phyloP scores from a whole-genome alignment of 2,888 invertebrate species.

The Melanostoma scalare region DNA sequence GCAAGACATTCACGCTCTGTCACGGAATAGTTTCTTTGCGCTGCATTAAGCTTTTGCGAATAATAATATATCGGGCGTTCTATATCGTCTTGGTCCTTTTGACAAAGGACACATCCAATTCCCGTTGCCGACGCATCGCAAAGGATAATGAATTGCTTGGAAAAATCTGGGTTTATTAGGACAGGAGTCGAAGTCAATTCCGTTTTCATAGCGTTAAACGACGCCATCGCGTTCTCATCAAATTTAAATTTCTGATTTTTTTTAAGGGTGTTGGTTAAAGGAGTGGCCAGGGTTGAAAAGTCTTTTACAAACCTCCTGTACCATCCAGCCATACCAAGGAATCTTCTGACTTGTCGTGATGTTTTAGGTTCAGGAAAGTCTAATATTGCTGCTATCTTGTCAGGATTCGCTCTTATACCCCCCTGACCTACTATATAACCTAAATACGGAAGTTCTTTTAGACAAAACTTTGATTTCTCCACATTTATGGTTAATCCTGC shows the following conservation, averaged over 20 bases:
- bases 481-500: constrained; percentile 41
- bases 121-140: constrained; percentile 50
- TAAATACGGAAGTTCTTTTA: constrained; percentile 1
- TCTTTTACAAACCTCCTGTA: constrained; percentile 22
- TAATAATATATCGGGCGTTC: constrained; percentile 32
- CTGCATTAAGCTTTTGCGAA: background rate
- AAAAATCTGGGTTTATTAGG: constrained; percentile 42
- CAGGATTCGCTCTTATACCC: constrained; percentile 10
- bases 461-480: too few relatives aligned
- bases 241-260: too few relatives aligned
- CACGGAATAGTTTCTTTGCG: background rate
- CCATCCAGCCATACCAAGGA: constrained; percentile 71
- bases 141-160: background rate
- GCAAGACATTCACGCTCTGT: background rate
- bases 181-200: too few relatives aligned
- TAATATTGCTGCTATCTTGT: constrained; percentile 41
- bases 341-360: constrained; percentile 49
- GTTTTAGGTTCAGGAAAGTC: constrained; percentile 49
- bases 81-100: constrained; percentile 25
- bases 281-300: constrained; percentile 53
- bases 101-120: constrained; percentile 44
- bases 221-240: too few relatives aligned
- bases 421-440: constrained; percentile 57
- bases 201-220: too few relatives aligned
- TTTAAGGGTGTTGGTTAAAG: constrained; percentile 42